Conservation (phyloP, 1,140 invertebrate species). For the Drosophila leontia region DNA sequence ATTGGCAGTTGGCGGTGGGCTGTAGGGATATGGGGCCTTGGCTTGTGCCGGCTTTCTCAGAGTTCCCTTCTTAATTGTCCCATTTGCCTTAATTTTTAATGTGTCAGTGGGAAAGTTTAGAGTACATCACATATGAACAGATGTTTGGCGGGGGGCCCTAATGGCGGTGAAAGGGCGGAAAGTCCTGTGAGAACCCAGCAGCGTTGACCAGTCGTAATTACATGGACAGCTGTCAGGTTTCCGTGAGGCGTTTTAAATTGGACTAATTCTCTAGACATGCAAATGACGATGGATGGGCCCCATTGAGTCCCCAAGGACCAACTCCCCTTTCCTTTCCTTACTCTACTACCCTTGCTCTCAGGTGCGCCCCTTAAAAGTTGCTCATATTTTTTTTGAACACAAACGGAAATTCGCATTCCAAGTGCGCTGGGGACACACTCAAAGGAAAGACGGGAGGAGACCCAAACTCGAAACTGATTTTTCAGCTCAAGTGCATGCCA, state of each 20-base stretch:
- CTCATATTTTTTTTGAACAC: slow-evolving; percentile 25
- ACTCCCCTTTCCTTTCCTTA: not conserved
- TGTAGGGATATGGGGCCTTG: no score
- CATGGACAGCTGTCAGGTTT: slow-evolving; percentile 46
- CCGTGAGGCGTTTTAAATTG: slow-evolving; percentile 37
- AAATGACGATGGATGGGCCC: slow-evolving; percentile 16
- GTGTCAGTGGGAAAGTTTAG: slow-evolving; percentile 46
- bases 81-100: slow-evolving; percentile 58
- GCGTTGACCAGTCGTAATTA: slow-evolving; percentile 41
- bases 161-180: not conserved
- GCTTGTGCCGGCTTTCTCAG: slow-evolving; percentile 25
- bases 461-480: slow-evolving; percentile 39
- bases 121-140: slow-evolving; percentile 27
- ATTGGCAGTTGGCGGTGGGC: slow-evolving; percentile 45
- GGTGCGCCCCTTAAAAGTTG: slow-evolving; percentile 13
- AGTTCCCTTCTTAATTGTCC: slow-evolving; percentile 36
- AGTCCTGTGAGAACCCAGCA: slow-evolving; percentile 3
- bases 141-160: slow-evolving; percentile 10
- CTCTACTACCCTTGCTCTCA: not conserved
- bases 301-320: not conserved
- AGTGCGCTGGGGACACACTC: slow-evolving; percentile 14
- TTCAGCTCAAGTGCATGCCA: slow-evolving; percentile 54
- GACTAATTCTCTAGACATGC: slow-evolving; percentile 29
- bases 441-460: slow-evolving; percentile 23
- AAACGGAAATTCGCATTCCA: slow-evolving; percentile 34